Evolutionary conservation across 23 tunicate species (phyloP), one percentile per base, ranked within the genome.

Genomic region (Clavelina lepadiformis): DNA sequence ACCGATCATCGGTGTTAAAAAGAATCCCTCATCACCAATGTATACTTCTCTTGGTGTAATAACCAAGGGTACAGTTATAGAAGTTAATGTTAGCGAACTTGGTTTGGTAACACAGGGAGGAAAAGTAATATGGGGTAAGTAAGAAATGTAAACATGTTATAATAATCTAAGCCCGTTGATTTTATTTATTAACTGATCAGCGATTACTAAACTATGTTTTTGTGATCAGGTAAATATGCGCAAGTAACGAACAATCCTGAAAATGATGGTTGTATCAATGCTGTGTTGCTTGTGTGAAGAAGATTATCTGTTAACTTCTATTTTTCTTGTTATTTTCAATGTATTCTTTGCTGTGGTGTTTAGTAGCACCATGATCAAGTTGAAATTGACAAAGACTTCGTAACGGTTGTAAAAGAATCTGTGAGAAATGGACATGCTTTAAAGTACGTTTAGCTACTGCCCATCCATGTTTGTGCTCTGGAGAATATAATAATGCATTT

Each of bases 171-270:
- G n/a, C n/a, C n/a, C n/a, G n/a, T n/a, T n/a, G n/a, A n/a, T n/a
- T n/a, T n/a, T n/a, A n/a, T n/a, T n/a, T n/a, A n/a, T n/a, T n/a
- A n/a, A n/a, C n/a, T n/a, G n/a, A n/a, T n/a, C n/a, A n/a, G n/a
- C n/a, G 15, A 41, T 11, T 41, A 15, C 15, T 11, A 41, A 41
- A 15, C 49, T 41, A 11, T 41, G 49, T 11, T 41, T 15, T 11
- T 41, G 11, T 41, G 11, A 41, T 35, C 66, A 68, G 89, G 89
- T 5, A 85, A 85, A 64, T 89, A 74, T 61, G 98, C 98, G 11
- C 98, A 91, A 67, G 98, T 91, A 2, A 91, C 98, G n/a, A 91
- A 91, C 62, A 71, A 91, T 59, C 98, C 98, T 2, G 98, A 91
- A 73, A 91, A 91, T 67, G 98, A 91, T 69, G 92, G 98, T 11